These are phyloP conservation scores for Amphipoea oculea DNA, from an alignment of 2,888 invertebrate genomes.

Conservation along the genomic window DNA sequence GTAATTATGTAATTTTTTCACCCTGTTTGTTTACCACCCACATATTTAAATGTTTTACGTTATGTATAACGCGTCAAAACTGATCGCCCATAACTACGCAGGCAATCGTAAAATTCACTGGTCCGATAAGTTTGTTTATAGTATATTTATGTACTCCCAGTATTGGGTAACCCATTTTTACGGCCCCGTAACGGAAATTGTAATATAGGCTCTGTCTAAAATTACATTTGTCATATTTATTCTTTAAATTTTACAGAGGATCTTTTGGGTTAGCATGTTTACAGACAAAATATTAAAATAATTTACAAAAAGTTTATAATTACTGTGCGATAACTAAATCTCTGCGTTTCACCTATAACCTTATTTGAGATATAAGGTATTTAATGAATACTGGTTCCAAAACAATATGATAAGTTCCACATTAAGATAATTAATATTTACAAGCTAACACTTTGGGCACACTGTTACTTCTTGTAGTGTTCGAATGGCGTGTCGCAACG, in stretches of 20 bases:
- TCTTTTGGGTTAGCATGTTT: slow-evolving; percentile 44
- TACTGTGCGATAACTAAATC: slow-evolving; percentile 77
- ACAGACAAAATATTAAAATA: slow-evolving; percentile 72
- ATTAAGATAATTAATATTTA: slow-evolving; percentile 67
- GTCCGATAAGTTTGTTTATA: slow-evolving; percentile 77
- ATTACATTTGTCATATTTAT: slow-evolving; percentile 25
- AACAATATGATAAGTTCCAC: slow-evolving; percentile 77
- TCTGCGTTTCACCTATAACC: slow-evolving; percentile 78
- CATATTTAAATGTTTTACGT: slow-evolving; percentile 55
- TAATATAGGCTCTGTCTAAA: slow-evolving; percentile 50
- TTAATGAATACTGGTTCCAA: slow-evolving; percentile 83
- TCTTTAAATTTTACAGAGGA: slow-evolving; percentile 26
- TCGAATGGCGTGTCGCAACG: slow-evolving; percentile 42
- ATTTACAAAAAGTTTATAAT: slow-evolving; percentile 77
- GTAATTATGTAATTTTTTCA: slow-evolving; percentile 15
- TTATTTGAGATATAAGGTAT: slow-evolving; percentile 77
- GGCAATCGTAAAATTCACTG: slow-evolving; percentile 68
- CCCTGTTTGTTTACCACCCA: slow-evolving; percentile 25
- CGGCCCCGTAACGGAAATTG: slow-evolving; percentile 72
- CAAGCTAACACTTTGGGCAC: slow-evolving; percentile 41
- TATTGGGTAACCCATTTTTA: slow-evolving; percentile 74
- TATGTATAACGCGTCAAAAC: slow-evolving; percentile 56
- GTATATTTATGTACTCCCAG: slow-evolving; percentile 71
- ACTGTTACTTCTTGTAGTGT: slow-evolving; percentile 23
- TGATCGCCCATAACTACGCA: slow-evolving; percentile 63